Conservation (phyloP, 2,888 invertebrate species). For the Cheiracanthium punctorium region DNA sequence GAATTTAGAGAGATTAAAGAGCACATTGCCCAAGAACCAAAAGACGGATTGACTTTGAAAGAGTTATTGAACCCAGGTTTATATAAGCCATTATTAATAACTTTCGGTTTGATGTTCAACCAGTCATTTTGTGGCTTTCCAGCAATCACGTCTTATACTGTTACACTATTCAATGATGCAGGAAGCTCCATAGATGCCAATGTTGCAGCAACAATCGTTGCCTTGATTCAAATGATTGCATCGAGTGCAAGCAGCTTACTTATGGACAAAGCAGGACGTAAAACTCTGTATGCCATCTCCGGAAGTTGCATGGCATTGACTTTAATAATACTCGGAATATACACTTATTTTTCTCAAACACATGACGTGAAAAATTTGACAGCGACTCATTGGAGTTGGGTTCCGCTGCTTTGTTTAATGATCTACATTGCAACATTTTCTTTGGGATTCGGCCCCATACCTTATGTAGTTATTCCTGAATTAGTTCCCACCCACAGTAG, state of each 20-base stretch:
- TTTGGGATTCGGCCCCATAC: constrained; percentile 77
- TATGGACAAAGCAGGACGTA: constrained; percentile 76
- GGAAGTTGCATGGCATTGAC: background rate
- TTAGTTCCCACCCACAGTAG: constrained; percentile 79
- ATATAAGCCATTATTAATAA: constrained; percentile 74
- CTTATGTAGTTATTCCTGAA: constrained; percentile 77
- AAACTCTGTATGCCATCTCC: constrained; percentile 74
- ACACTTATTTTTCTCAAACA: background rate
- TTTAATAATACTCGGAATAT: background rate
- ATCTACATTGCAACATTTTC: constrained; percentile 76
- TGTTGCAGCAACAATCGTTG: constrained; percentile 74
- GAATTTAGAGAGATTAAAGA: constrained; percentile 48
- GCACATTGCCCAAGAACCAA: background rate
- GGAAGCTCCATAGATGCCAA: constrained; percentile 73
- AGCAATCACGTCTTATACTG: constrained; percentile 77
- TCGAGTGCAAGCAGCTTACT: constrained; percentile 74
- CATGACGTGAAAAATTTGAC: background rate
- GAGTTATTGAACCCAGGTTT: constrained; percentile 73
- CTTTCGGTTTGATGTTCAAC: constrained; percentile 75
- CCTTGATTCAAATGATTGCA: constrained; percentile 75
- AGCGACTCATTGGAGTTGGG: constrained; percentile 45
- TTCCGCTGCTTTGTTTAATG: constrained; percentile 75
- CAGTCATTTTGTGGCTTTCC: constrained; percentile 77
- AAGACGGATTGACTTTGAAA: constrained; percentile 69
- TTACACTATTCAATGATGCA: constrained; percentile 75